These are phyloP conservation scores for Probosciger aterrimus DNA, from an alignment of 2,113 vertebrate species.

Conservation along the genomic window DNA sequence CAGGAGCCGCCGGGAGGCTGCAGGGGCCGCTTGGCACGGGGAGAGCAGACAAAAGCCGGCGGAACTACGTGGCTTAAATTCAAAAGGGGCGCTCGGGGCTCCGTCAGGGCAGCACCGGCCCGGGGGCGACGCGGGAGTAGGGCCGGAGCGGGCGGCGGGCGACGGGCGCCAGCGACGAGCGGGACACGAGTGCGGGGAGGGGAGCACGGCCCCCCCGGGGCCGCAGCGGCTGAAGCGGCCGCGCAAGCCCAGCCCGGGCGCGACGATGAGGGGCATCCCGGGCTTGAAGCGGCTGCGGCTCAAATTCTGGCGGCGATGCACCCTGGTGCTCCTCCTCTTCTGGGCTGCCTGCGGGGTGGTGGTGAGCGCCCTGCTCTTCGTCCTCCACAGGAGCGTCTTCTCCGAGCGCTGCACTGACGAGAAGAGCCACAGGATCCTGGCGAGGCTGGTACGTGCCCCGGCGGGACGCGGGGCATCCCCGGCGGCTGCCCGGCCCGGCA, in stretches of 20 bases:
- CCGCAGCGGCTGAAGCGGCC: not conserved
- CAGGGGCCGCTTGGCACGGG: not conserved
- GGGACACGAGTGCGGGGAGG: not conserved
- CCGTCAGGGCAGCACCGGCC: not conserved
- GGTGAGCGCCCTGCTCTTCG: slow-evolving; percentile 80
- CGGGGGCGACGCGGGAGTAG: not conserved
- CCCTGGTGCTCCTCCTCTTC: slow-evolving; percentile 76
- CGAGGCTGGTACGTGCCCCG: slow-evolving; percentile 84
- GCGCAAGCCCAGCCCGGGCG: not conserved
- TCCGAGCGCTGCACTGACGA: slow-evolving; percentile 91
- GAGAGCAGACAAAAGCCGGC: slow-evolving; percentile 32
- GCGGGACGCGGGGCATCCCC: not conserved
- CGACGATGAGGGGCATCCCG: slow-evolving; percentile 45
- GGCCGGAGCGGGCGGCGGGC: not conserved
- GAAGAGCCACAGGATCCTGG: slow-evolving; percentile 85
- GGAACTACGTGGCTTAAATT: slow-evolving; percentile 55
- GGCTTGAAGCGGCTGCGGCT: slow-evolving; percentile 71
- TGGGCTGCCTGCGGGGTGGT: slow-evolving; percentile 86
- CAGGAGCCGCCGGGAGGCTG: not conserved
- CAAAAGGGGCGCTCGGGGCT: slow-evolving; percentile 4
- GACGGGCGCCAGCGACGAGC: not conserved
- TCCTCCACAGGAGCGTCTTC: slow-evolving; percentile 82
- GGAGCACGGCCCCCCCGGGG: not conserved
- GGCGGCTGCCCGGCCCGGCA: not conserved
- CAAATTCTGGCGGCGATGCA: slow-evolving; percentile 73